Percentiles rank a stretch among this genome's conserved stretches.
Evolutionary conservation across 1,140 invertebrate genomes (phyloP).

Genomic region (Steinernema khuongi): DNA sequence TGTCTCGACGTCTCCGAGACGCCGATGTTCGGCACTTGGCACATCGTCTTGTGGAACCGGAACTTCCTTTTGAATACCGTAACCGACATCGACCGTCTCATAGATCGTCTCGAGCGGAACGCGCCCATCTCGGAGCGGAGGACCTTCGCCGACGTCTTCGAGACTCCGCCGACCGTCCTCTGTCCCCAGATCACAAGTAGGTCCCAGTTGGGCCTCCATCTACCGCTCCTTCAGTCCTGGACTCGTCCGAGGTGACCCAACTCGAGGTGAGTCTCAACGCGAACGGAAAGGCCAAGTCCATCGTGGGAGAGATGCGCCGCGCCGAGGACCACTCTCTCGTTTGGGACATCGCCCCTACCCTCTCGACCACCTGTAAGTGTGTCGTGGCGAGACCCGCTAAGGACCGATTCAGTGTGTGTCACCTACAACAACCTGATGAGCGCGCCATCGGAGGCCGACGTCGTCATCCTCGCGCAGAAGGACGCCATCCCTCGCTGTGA

Average conservation of each 20-base stretch:
- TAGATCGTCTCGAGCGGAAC: background rate
- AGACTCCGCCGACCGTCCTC: background rate
- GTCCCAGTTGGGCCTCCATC: background rate
- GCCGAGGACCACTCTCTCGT: background rate
- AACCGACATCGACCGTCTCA: background rate
- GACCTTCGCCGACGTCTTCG: background rate
- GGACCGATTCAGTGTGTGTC: background rate
- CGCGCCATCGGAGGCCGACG: background rate
- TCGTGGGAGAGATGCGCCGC: background rate
- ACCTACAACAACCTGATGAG: background rate
- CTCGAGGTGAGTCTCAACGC: background rate
- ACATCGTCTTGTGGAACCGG: slow-evolving; percentile 1
- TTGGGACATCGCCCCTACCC: background rate
- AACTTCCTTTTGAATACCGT: background rate
- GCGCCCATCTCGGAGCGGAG: background rate
- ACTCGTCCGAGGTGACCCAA: background rate
- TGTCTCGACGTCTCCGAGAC: background rate
- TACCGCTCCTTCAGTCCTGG: background rate
- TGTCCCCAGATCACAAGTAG: background rate
- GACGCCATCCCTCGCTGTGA: background rate
- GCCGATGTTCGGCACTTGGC: slow-evolving; percentile 1
- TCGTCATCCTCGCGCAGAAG: background rate
- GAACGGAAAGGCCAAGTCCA: background rate
- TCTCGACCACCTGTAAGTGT: background rate
- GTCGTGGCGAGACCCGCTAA: background rate